Conservation (phyloP, 2,797 vertebrate genomes). For the Urophycis tenuis region DNA sequence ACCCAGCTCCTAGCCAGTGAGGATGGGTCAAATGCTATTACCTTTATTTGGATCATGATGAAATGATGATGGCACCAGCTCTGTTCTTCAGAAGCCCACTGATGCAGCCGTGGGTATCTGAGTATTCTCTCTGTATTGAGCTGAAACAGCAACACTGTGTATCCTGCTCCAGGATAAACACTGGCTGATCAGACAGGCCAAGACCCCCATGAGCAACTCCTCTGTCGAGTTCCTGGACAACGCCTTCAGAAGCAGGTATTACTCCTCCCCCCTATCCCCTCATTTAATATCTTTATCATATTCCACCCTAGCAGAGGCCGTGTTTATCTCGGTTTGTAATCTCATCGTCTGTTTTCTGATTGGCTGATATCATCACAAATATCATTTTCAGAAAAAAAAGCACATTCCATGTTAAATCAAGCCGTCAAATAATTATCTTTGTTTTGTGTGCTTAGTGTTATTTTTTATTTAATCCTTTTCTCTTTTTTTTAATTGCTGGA, state of each 20-base stretch:
- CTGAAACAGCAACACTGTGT: neutral
- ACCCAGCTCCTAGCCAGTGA: no score
- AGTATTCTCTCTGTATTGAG: neutral
- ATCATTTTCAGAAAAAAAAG: no score
- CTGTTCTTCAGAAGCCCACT: neutral
- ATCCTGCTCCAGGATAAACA: conserved; percentile 83
- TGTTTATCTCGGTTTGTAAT: neutral
- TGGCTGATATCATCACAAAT: neutral
- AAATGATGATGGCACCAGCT: neutral
- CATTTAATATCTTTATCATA: neutral
- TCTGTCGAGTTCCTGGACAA: conserved; percentile 88
- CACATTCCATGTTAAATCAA: no score
- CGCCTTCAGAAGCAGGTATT: conserved; percentile 86
- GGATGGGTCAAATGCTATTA: no score
- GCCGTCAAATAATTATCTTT: no score
- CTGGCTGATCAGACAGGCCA: conserved; percentile 96
- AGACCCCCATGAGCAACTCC: conserved; percentile 93
- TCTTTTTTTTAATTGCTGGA: no score
- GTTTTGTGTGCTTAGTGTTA: no score
- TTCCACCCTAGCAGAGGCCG: neutral
- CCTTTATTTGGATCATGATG: no score
- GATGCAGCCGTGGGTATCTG: neutral
- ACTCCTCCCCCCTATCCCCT: neutral
- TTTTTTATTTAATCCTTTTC: no score
- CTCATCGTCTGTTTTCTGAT: neutral